Conservation (phyloP, 2,888 invertebrate genomes). For the Dorcus parallelipipedus region DNA sequence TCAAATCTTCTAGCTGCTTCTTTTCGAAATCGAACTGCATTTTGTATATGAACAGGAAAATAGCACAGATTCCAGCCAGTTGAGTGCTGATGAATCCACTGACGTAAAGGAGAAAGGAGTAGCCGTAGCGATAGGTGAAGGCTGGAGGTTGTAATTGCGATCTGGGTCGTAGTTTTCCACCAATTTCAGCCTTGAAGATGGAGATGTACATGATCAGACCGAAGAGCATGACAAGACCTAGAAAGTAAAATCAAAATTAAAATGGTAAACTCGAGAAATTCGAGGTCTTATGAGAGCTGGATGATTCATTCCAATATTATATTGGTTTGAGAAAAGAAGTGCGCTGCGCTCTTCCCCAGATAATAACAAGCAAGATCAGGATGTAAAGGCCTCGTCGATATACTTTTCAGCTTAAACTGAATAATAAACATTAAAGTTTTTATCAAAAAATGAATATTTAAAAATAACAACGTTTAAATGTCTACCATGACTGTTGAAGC, state of each 20-base stretch:
- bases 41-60: conserved; percentile 82
- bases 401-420: too few species aligned
- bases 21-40: conserved; percentile 60
- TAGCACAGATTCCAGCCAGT: conserved; percentile 80
- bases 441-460: too few species aligned
- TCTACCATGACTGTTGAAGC: too few species aligned
- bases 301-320: background rate
- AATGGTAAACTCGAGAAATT: too few species aligned
- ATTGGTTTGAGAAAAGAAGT: too few species aligned
- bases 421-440: too few species aligned
- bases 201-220: conserved; percentile 93
- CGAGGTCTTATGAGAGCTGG: background rate
- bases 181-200: conserved; percentile 86
- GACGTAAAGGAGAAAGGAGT: conserved; percentile 82
- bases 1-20: conserved; percentile 53
- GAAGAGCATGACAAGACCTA: conserved; percentile 85
- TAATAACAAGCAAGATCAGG: too few species aligned
- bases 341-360: too few species aligned
- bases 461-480: too few species aligned
- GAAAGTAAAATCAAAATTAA: too few species aligned
- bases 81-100: conserved; percentile 82
- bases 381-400: too few species aligned
- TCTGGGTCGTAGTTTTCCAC: conserved; percentile 78
- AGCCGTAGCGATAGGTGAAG: conserved; percentile 84
- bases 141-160: conserved; percentile 74